phyloP scores from a whole-genome alignment of 1,140 invertebrate species.

The Metopolophium dirhodum region DNA sequence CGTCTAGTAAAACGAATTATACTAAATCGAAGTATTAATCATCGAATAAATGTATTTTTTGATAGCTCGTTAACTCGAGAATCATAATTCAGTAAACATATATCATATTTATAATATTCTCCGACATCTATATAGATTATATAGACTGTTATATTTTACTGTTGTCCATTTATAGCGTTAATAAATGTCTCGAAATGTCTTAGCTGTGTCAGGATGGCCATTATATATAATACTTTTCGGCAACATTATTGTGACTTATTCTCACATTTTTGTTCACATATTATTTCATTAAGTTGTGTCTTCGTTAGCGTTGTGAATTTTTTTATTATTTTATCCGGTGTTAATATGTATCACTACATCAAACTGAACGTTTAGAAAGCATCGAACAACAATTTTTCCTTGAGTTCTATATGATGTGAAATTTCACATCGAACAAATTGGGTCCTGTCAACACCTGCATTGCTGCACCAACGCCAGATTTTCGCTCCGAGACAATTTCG shows the following conservation, averaged over 20 bases:
- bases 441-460: not conserved
- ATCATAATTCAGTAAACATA: not conserved
- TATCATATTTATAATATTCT: not conserved
- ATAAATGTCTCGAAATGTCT: not conserved
- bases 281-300: not conserved
- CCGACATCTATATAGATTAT: not conserved
- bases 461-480: not conserved
- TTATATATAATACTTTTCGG: not conserved
- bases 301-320: not conserved
- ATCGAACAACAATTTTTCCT: not conserved
- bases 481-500: not conserved
- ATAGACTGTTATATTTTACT: not conserved
- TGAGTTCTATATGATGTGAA: not conserved
- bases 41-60: conserved; percentile 36
- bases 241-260: not conserved
- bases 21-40: conserved; percentile 26
- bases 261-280: not conserved
- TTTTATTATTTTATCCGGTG: not conserved
- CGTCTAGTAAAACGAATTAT: conserved; percentile 5
- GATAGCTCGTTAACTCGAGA: conserved; percentile 43
- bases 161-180: not conserved
- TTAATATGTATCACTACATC: not conserved
- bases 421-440: conserved; percentile 24
- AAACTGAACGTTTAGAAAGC: not conserved
- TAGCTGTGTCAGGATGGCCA: not conserved